Evolutionary conservation across 2,113 vertebrate genomes (phyloP).

Genomic region (Miniopterus natalensis): DNA sequence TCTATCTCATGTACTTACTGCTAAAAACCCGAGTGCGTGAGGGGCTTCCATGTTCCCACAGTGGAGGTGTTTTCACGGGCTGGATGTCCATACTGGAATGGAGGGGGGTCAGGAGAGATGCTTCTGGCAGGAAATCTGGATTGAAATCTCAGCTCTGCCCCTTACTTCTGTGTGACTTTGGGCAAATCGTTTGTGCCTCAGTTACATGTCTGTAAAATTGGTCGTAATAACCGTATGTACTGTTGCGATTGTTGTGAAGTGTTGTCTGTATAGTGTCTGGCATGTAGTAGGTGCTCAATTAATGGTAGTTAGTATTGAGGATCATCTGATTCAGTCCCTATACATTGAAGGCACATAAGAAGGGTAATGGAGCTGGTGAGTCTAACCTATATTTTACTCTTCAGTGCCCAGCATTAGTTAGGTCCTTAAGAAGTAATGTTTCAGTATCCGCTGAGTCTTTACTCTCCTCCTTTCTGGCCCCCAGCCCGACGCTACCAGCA

Average conservation of each 20-base stretch:
- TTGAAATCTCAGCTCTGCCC: not conserved
- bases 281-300: not conserved
- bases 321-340: rapidly evolving
- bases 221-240: rapidly evolving
- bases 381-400: not conserved
- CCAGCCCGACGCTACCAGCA: rapidly evolving
- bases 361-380: not conserved
- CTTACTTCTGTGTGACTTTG: not conserved
- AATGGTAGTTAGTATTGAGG: not conserved
- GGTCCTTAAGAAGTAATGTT: not conserved
- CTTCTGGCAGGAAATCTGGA: not conserved
- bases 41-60: not conserved
- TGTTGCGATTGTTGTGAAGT: not conserved
- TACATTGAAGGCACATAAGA: rapidly evolving
- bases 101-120: not conserved
- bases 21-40: rapidly evolving
- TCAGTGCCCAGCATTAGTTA: not conserved
- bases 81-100: not conserved
- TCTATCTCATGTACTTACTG: rapidly evolving
- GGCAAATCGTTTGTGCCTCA: not conserved
- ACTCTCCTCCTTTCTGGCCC: conserved; percentile 38
- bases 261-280: not conserved
- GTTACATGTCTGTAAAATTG: not conserved
- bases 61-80: not conserved
- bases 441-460: not conserved